Base-by-base conservation (phyloP, 2,797 vertebrate species). In the Labroides dimidiatus region DNA sequence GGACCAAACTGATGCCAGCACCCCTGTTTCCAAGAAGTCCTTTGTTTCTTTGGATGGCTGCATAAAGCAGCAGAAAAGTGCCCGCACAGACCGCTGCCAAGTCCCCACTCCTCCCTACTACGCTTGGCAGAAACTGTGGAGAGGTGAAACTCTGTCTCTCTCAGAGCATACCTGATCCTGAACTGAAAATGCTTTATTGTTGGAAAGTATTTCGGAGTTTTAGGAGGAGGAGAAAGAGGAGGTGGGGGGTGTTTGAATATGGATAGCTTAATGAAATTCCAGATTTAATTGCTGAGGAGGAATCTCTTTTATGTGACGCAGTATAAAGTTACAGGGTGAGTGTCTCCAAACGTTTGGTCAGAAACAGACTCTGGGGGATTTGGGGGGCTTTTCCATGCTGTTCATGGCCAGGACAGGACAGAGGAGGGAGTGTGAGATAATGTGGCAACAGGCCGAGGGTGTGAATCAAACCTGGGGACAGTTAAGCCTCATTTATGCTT, bases 211-310 rank as follows among this genome's bases (percentile, higher is more conserved):
- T 61, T 23, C 21, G 30, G 45, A 33, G 54, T 60, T 36, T 27
- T 44, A 15, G 64, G 9, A 1, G 16, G 51, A 19, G n/a, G n/a
- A n/a, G n/a, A n/a, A n/a, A n/a, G n/a, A 15, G 64, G 9, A 1
- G 16, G 51, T 17, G n/a, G 19, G 12, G 57, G 59, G 24, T 45
- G 19, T 59, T 58, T 15, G 47, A 17, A 66, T 30, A 53, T 56
- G 41, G 39, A 64, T 43, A 6, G 63, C 16, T 17, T 69, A 64
- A 84, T 81, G 64, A 68, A 79, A 82, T 84, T 78, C 77, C 72
- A 68, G 42, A 67, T 59, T 43, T 64, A 45, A 72, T 50, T 65
- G 63, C 60, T 62, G 10, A 37, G 52, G 52, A 59, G 55, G 64
- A 59, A 64, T 55, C 56, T 63, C 59, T 59, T 69, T 56, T 19